Base-by-base conservation (phyloP, 2,113 vertebrate species). In the Eretmodus cyanostictus region DNA sequence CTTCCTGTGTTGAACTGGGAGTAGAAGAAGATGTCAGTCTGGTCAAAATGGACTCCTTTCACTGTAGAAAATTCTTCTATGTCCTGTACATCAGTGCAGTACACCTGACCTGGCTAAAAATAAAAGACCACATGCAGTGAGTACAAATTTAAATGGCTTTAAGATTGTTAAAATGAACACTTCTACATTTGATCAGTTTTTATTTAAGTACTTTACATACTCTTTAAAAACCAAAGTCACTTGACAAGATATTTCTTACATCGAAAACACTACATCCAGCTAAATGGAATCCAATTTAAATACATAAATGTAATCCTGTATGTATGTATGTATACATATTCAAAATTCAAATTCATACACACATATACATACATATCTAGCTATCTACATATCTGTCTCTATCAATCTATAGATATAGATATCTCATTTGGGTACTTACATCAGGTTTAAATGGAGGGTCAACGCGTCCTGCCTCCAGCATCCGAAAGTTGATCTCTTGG, bases 11-110 rank as follows among this genome's bases (percentile, higher is more conserved):
- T 95, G 40, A 98, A 98, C 85, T 96, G 95, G 31, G 76, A 71
- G 38, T 98, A 97, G 95, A 98, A 98, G 57, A 96, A 80, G 6
- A 51, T 45, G 91, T 98, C 97, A 0, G 27, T 87, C 34, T 95
- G 92, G 91, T 97, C 95, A 87, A 98, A 89, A 79, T 86, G 95
- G 42, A 98, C 96, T 1, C 97, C 97, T 79, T 95, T 97, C 49
- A 98, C 96, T 0, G 96, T 90, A 0, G 96, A 97, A 87, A 98
- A 98, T 92, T 98, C 97, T 1, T 98, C 97, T 1, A 98, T 98
- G 91, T 98, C 97, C 90, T 97, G 93, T 27, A 98, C 96, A 2
- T 98, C 97, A 31, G 95, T 97, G 95, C 97, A 98, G 93, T 98
- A 98, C 63, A 98, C 97, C 2, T 94, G 96, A 82, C 95, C 95